Conservation (phyloP, 2,113 vertebrate species). For the Megalops atlanticus region DNA sequence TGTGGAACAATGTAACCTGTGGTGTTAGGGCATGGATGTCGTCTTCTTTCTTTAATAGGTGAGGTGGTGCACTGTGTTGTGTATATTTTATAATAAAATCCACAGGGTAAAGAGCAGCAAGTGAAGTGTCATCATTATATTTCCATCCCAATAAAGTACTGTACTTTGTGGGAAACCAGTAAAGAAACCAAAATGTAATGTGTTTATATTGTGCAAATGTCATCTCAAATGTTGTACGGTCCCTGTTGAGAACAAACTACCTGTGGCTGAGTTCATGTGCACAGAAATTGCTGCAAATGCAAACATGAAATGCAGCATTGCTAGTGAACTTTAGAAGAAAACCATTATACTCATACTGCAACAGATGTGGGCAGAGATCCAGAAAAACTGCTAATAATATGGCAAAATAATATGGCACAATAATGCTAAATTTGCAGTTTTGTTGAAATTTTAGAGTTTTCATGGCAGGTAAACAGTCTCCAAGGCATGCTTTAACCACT, state of each 20-base stretch:
- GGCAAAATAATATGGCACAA: not conserved
- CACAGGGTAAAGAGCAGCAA: not conserved
- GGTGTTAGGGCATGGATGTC: too few relatives aligned
- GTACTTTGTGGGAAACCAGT: not conserved
- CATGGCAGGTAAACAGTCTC: slow-evolving; percentile 3
- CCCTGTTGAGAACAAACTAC: not conserved
- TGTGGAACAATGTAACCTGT: too few relatives aligned
- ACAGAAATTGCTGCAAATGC: not conserved
- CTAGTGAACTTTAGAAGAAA: not conserved
- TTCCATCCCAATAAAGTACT: not conserved
- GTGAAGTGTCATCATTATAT: not conserved
- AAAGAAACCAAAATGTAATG: not conserved
- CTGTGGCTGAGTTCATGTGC: too few relatives aligned
- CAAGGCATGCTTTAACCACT: not conserved
- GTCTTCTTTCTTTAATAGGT: too few relatives aligned
- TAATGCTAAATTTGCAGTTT: slow-evolving; percentile 1
- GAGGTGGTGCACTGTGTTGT: too few relatives aligned
- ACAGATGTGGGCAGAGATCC: not conserved
- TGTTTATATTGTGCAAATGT: not conserved
- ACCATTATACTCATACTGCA: not conserved
- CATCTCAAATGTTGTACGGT: too few relatives aligned
- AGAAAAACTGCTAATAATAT: not conserved
- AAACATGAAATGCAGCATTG: not conserved
- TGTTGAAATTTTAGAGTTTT: slow-evolving; percentile 8
- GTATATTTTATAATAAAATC: not conserved